These are phyloP conservation scores for Sebastes steindachneri DNA, from an alignment of 2,797 vertebrate genomes.

Conservation along the genomic window DNA sequence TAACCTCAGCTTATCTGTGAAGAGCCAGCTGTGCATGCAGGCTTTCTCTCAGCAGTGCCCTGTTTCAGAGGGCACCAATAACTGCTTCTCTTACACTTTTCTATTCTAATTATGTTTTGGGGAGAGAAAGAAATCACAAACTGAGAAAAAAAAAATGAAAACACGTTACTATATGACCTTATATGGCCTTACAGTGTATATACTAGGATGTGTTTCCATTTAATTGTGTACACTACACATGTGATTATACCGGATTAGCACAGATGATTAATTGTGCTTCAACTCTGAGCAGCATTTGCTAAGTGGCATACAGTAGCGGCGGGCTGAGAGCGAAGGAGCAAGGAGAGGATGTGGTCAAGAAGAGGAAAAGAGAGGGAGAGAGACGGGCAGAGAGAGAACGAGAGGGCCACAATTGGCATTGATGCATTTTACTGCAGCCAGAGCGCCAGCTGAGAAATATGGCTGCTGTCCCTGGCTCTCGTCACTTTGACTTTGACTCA, in stretches of 20 bases:
- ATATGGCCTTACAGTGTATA: background rate
- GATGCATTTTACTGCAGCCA: slow-evolving; percentile 34
- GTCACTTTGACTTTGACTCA: slow-evolving; percentile 50
- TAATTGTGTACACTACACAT: background rate
- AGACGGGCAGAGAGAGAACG: background rate
- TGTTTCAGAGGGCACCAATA: background rate
- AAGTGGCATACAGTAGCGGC: background rate
- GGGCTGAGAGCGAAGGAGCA: background rate
- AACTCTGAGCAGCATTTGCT: too few species aligned
- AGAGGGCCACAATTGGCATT: slow-evolving; percentile 42
- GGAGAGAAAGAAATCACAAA: background rate
- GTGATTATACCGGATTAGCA: background rate
- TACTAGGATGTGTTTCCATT: background rate
- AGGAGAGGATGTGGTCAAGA: slow-evolving; percentile 20
- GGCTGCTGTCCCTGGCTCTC: slow-evolving; percentile 45
- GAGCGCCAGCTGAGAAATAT: slow-evolving; percentile 46
- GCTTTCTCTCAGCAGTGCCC: background rate
- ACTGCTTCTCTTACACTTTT: background rate
- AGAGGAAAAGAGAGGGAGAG: slow-evolving; percentile 3
- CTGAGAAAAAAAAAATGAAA: background rate
- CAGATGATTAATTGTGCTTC: slow-evolving; percentile 3
- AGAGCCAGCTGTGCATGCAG: slow-evolving; percentile 33
- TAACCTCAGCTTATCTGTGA: slow-evolving; percentile 49
- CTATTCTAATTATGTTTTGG: background rate
- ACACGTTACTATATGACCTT: background rate